These are phyloP conservation scores for Luehdorfia chinensis DNA, from an alignment of 1,140 invertebrate genomes.

Conservation along the genomic window DNA sequence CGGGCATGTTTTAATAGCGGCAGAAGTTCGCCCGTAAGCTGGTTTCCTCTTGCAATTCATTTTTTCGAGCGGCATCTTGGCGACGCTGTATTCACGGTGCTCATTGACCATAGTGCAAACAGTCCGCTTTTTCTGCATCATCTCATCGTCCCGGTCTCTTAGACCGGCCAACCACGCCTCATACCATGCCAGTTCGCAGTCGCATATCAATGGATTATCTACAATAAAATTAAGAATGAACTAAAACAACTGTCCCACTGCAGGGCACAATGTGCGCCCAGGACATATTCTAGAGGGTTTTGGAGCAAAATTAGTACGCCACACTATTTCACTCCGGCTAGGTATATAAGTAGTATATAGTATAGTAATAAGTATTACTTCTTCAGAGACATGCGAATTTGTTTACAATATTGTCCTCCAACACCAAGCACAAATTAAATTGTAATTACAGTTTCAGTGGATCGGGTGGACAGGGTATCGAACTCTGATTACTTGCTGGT, in stretches of 20 bases:
- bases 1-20: slow-evolving; percentile 30
- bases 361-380: too few species aligned
- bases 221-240: slow-evolving; percentile 22
- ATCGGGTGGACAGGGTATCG: too few species aligned
- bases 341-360: too few species aligned
- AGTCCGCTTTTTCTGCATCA: slow-evolving; percentile 90
- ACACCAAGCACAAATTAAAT: too few species aligned
- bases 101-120: slow-evolving; percentile 86
- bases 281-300: too few species aligned
- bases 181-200: slow-evolving; percentile 93
- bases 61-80: slow-evolving; percentile 86
- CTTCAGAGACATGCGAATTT: too few species aligned
- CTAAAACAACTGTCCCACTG: neutral
- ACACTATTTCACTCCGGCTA: too few species aligned
- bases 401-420: too few species aligned
- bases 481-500: too few species aligned
- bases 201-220: slow-evolving; percentile 94
- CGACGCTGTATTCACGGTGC: slow-evolving; percentile 88
- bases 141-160: slow-evolving; percentile 87
- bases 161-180: slow-evolving; percentile 86
- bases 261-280: too few species aligned
- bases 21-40: slow-evolving; percentile 47
- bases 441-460: too few species aligned
- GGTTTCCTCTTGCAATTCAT: slow-evolving; percentile 87
- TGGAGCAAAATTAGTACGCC: too few species aligned